These are phyloP conservation scores for Bambusicola thoracicus DNA, from an alignment of 2,113 vertebrate species.

Conservation along the genomic window DNA sequence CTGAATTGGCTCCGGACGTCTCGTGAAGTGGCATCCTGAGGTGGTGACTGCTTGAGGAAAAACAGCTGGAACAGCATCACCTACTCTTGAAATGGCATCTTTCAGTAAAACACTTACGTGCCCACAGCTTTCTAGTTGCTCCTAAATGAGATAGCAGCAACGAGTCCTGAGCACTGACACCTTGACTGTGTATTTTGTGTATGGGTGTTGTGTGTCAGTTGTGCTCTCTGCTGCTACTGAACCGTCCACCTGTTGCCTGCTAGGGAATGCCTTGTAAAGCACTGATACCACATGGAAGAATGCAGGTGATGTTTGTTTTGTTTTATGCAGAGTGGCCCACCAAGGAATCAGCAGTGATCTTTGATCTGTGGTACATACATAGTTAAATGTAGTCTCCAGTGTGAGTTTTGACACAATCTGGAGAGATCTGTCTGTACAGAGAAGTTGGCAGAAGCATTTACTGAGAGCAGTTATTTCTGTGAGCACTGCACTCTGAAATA, in stretches of 20 bases:
- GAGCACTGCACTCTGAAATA: not conserved
- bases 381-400: not conserved
- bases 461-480: not conserved
- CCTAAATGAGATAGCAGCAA: not conserved
- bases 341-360: not conserved
- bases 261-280: not conserved
- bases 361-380: not conserved
- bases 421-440: not conserved
- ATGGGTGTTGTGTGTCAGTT: rapidly evolving
- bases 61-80: not conserved
- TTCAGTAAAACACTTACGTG: not conserved
- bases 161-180: not conserved
- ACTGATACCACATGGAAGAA: not conserved
- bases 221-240: not conserved
- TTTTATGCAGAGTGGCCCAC: not conserved
- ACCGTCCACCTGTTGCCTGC: not conserved
- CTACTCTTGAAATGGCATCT: not conserved
- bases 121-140: not conserved
- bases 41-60: not conserved
- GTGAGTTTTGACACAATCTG: conserved; percentile 2
- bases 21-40: not conserved
- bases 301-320: not conserved
- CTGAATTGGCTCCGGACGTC: not conserved
- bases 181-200: not conserved
- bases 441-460: not conserved